Evolutionary conservation across 1,140 invertebrate species (phyloP), one percentile per base, ranked within the genome.

Genomic region (Ctenoplectra terminalis): DNA sequence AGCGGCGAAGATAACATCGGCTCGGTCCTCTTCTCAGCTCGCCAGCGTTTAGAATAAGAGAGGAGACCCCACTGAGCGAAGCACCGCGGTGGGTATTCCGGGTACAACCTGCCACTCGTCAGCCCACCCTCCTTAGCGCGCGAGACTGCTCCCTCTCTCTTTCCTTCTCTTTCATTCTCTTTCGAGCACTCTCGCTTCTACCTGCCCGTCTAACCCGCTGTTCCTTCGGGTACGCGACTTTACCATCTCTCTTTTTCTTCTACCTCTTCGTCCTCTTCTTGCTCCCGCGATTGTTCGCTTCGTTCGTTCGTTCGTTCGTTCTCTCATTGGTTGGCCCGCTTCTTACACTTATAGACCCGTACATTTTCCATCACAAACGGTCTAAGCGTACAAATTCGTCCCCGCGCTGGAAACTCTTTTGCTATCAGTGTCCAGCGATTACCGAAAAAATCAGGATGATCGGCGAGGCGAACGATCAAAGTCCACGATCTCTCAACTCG

Each of bases 81-180:
- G 82, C 91, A 90, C 90, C 88, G 87, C 90, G 91, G 91, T 91
- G 91, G 91, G 89, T 91, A 93, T 93, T 92, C 92, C 89, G 90
- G 90, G 88, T 91, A 91, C 90, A 91, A 92, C 90, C 90, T 93
- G 90, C 91, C 91, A 92, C 91, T 93, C 91, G 90, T 91, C 92
- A 90, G 91, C 83, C 90, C 91, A 93, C 92, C 91, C 91, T 92
- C 85, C 80, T 89, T 82, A 83, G 77, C 80, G 70, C 82, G 77
- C 81, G 86, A 76, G 66, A 50, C 58, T 29, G 43, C 75, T 78
- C 26, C 37, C 71, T 56, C 73, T 50, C 37, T 46, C 23, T 40
- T 29, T 60, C 56, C 7, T 34, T 67, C 34, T 48, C 64, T 67
- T 58, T 56, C 37, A 1, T 50, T 40, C 26, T 48, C 73, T 26